Conservation (phyloP, 2,113 vertebrate genomes). For the Ovibos moschatus region DNA sequence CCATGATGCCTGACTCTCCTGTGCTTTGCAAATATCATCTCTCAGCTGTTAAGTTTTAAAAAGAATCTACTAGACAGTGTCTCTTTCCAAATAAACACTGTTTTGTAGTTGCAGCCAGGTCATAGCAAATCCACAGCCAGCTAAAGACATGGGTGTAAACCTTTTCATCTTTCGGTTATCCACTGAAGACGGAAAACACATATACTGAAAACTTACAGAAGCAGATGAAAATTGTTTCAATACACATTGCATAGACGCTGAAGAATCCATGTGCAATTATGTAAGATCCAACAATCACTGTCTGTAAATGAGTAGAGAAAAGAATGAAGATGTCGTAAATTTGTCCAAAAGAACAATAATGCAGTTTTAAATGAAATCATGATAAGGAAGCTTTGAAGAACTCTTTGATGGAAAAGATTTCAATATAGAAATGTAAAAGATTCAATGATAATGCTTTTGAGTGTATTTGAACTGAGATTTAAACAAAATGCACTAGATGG, state of each 20-base stretch:
- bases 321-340: not conserved
- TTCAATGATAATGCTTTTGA: not conserved
- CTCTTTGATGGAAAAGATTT: not conserved
- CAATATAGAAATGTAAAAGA: not conserved
- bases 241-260: conserved; percentile 96
- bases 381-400: not conserved
- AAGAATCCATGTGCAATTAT: conserved; percentile 95
- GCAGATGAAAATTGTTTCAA: conserved; percentile 98
- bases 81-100: not conserved
- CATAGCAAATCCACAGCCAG: not conserved
- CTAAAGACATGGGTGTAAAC: not conserved
- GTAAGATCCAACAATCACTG: conserved; percentile 92
- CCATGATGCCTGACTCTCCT: not conserved
- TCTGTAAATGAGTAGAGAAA: conserved; percentile 80
- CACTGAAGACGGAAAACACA: not conserved
- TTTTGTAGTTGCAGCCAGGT: not conserved
- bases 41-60: not conserved
- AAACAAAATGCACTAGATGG: not conserved
- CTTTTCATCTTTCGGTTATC: not conserved
- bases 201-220: conserved; percentile 90
- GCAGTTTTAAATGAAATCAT: not conserved
- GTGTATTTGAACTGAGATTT: not conserved
- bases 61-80: not conserved
- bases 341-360: not conserved
- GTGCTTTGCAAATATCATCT: not conserved